Conservation (phyloP, 2,888 invertebrate genomes). For the Drosophila tripunctata region DNA sequence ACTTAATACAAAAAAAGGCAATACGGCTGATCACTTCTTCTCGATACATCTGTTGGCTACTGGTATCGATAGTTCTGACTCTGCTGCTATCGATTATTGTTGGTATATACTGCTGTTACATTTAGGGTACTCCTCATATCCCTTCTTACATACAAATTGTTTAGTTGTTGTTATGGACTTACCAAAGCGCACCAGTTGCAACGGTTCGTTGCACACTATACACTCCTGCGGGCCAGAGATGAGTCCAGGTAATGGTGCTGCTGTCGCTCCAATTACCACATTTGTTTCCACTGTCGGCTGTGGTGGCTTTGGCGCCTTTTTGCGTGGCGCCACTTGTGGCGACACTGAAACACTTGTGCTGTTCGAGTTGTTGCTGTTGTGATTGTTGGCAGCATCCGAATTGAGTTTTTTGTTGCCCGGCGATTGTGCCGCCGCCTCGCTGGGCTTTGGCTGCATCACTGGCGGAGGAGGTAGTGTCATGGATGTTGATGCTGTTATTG, state of each 20-base stretch:
- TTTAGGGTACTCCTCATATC: too few species aligned
- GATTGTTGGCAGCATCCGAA: too few species aligned
- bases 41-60: too few species aligned
- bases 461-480: constrained; percentile 54
- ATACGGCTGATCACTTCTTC: too few species aligned
- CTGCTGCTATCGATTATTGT: too few species aligned
- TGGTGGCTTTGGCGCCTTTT: constrained; percentile 77
- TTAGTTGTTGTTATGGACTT: not conserved
- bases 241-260: constrained; percentile 36
- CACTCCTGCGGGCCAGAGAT: constrained; percentile 85
- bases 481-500: constrained; percentile 24
- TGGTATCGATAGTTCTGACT: too few species aligned
- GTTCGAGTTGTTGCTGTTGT: too few species aligned
- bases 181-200: constrained; percentile 87
- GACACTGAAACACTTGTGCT: constrained; percentile 53
- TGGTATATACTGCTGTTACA: too few species aligned
- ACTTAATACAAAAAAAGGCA: too few species aligned
- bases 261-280: constrained; percentile 7
- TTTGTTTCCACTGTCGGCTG: constrained; percentile 16
- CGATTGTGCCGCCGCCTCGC: constrained; percentile 40
- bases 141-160: too few species aligned
- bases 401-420: constrained; percentile 77
- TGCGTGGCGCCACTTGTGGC: constrained; percentile 74
- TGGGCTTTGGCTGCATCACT: constrained; percentile 41
- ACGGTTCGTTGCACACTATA: constrained; percentile 89